Conservation (phyloP, 2,888 invertebrate genomes). For the Aporophyla lueneburgensis region DNA sequence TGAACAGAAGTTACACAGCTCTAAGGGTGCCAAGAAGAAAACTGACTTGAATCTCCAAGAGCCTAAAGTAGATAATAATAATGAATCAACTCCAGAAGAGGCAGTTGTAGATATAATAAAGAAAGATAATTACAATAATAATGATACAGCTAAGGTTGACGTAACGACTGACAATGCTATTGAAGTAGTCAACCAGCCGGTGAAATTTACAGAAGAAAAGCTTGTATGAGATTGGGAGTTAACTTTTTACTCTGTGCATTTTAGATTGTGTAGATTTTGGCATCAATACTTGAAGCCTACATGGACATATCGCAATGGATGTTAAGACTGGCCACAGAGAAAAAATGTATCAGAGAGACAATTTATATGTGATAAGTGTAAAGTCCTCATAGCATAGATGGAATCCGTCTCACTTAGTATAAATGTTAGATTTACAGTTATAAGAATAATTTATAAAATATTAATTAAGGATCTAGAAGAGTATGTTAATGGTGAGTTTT, state of each 20-base stretch:
- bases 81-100: slow-evolving; percentile 61
- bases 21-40: slow-evolving; percentile 76
- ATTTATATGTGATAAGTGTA: slow-evolving; percentile 58
- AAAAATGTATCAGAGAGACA: slow-evolving; percentile 55
- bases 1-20: slow-evolving; percentile 60
- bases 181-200: slow-evolving; percentile 79
- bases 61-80: slow-evolving; percentile 82
- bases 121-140: slow-evolving; percentile 83
- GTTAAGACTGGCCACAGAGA: slow-evolving; percentile 80
- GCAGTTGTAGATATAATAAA: slow-evolving; percentile 49
- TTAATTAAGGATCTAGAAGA: slow-evolving; percentile 44
- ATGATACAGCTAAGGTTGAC: slow-evolving; percentile 74
- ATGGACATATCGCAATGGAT: slow-evolving; percentile 72
- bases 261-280: slow-evolving; percentile 72
- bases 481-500: slow-evolving; percentile 54
- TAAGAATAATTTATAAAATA: slow-evolving; percentile 42
- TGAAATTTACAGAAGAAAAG: slow-evolving; percentile 88
- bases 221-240: slow-evolving; percentile 86
- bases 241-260: slow-evolving; percentile 77
- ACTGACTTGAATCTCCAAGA: slow-evolving; percentile 79
- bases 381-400: slow-evolving; percentile 60
- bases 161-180: slow-evolving; percentile 70
- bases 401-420: slow-evolving; percentile 69
- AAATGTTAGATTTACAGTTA: slow-evolving; percentile 51
- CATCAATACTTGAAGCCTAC: slow-evolving; percentile 71